Percentiles rank a stretch among this genome's conserved stretches.
Conservation (phyloP, 2,113 vertebrate species). For the Origma solitaria region DNA sequence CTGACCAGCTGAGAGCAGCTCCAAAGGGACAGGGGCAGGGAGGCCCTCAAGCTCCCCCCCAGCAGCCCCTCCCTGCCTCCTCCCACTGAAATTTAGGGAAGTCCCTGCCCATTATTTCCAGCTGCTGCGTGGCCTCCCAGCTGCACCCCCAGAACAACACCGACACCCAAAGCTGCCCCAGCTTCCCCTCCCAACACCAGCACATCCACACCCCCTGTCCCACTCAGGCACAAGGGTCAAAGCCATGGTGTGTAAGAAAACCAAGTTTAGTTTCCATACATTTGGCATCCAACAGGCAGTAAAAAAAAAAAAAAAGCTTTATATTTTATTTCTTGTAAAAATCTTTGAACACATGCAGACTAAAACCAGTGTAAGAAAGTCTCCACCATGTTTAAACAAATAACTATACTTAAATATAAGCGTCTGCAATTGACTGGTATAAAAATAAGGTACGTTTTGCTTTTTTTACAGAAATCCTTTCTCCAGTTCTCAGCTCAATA, state of each 20-base stretch:
- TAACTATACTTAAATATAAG: slow-evolving; percentile 84
- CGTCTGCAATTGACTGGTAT: slow-evolving; percentile 86
- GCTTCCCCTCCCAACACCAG: too few species aligned
- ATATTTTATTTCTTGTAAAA: slow-evolving; percentile 91
- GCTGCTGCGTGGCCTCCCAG: fast-evolving
- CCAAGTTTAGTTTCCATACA: neutral
- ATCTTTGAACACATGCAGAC: slow-evolving; percentile 94
- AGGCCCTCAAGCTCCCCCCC: too few species aligned
- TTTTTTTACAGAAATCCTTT: slow-evolving; percentile 75
- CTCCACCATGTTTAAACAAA: slow-evolving; percentile 85
- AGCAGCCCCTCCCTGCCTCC: neutral
- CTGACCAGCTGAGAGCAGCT: neutral
- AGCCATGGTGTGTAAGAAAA: fast-evolving
- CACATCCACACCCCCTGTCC: neutral
- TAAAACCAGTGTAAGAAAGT: slow-evolving; percentile 98
- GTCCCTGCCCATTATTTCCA: fast-evolving
- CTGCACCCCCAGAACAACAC: fast-evolving
- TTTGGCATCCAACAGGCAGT: neutral
- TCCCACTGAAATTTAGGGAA: fast-evolving
- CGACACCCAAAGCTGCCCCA: fast-evolving
- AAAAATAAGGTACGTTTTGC: slow-evolving; percentile 81
- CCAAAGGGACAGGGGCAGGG: neutral
- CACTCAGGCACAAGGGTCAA: neutral
- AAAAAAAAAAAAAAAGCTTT: slow-evolving; percentile 69
- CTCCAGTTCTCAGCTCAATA: slow-evolving; percentile 77